Conservation (phyloP, 2,888 invertebrate genomes). For the Nemapogon koenigi region DNA sequence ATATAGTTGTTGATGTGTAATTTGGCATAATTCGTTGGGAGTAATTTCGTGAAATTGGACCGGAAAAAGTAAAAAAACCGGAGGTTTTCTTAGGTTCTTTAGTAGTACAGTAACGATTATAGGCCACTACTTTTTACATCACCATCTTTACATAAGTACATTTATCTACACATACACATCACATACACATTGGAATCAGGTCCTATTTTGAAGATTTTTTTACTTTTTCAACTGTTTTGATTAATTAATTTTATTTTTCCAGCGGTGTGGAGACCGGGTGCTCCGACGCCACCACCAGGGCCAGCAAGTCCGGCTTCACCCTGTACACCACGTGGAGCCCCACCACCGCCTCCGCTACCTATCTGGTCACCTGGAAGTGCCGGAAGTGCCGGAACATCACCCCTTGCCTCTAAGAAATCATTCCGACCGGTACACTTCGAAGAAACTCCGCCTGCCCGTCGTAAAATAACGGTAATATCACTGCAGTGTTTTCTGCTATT, state of each 20-base stretch:
- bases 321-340: constrained; percentile 47
- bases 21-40: too few relatives aligned
- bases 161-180: too few relatives aligned
- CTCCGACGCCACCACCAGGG: constrained; percentile 35
- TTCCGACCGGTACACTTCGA: constrained; percentile 77
- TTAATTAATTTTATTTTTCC: constrained; percentile 10
- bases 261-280: constrained; percentile 57
- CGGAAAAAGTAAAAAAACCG: too few relatives aligned
- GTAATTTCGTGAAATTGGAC: too few relatives aligned
- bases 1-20: too few relatives aligned
- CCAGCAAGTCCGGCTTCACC: constrained; percentile 31
- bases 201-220: neutral
- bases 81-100: too few relatives aligned
- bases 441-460: constrained; percentile 46
- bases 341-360: constrained; percentile 57
- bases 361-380: constrained; percentile 83
- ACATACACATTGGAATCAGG: neutral
- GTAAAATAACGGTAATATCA: constrained; percentile 48
- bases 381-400: constrained; percentile 74
- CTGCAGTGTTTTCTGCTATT: too few relatives aligned
- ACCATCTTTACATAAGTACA: too few relatives aligned
- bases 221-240: neutral
- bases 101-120: too few relatives aligned
- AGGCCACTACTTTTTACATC: too few relatives aligned
- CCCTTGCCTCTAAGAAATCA: constrained; percentile 74